Evolutionary conservation across 1,140 invertebrate genomes (phyloP).

Genomic region (Spodoptera frugiperda): DNA sequence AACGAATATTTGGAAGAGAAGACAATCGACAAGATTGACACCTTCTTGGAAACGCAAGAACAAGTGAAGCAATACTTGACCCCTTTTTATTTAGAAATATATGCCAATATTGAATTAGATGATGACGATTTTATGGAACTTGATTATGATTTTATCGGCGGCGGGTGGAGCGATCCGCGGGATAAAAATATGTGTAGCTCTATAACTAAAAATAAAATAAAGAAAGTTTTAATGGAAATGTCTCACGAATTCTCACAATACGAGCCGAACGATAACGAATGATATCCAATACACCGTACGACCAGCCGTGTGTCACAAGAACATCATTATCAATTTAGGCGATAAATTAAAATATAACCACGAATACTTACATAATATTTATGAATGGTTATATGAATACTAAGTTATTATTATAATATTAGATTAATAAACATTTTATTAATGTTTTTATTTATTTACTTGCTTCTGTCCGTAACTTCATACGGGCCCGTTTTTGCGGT

Average conservation of each 20-base stretch:
- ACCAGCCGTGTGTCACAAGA: too few relatives aligned
- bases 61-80: conserved; percentile 48
- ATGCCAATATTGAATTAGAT: conserved; percentile 57
- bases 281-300: too few relatives aligned
- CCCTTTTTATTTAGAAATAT: conserved; percentile 60
- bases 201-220: conserved; percentile 77
- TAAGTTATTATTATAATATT: too few relatives aligned
- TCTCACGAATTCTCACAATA: conserved; percentile 46
- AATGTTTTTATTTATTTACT: too few relatives aligned
- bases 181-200: conserved; percentile 81
- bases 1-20: conserved; percentile 48
- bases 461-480: too few relatives aligned
- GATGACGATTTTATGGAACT: conserved; percentile 58
- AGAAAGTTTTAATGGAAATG: conserved; percentile 79
- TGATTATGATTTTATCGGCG: conserved; percentile 58
- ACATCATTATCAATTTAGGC: too few relatives aligned
- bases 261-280: not conserved
- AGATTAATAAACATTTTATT: too few relatives aligned
- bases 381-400: too few relatives aligned
- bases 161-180: conserved; percentile 69
- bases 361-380: too few relatives aligned
- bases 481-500: too few relatives aligned
- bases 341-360: too few relatives aligned
- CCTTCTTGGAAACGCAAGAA: conserved; percentile 54
- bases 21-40: conserved; percentile 49